Evolutionary conservation across 2,888 invertebrate species (phyloP).

Genomic region (Sminthurides aquaticus): DNA sequence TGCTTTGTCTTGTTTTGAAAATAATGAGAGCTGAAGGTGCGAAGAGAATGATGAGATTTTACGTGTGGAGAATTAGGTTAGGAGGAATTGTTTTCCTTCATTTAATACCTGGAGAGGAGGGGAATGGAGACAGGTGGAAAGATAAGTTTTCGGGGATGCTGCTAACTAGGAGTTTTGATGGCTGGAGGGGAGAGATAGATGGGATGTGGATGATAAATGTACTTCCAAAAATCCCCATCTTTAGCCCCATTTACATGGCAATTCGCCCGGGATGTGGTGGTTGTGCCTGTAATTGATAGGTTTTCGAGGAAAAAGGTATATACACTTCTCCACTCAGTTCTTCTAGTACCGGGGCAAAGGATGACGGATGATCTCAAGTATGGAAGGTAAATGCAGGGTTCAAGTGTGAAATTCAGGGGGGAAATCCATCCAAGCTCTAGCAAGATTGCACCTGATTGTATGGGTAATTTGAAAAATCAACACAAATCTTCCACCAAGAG

Average conservation of each 20-base stretch:
- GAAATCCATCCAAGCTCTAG: neutral
- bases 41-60: neutral
- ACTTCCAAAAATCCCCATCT: neutral
- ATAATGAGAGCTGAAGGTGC: constrained; percentile 7
- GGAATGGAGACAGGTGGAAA: constrained; percentile 1
- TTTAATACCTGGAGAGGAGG: neutral
- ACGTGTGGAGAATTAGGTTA: neutral
- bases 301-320: neutral
- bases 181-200: neutral
- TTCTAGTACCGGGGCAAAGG: too few species aligned
- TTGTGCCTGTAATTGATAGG: constrained; percentile 5
- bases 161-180: constrained; percentile 6
- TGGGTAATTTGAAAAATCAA: neutral
- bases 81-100: neutral
- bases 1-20: constrained; percentile 1
- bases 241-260: constrained; percentile 1
- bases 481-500: too few species aligned
- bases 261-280: neutral
- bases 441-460: neutral
- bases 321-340: too few species aligned
- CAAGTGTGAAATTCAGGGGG: neutral
- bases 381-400: neutral
- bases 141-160: neutral
- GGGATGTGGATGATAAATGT: constrained; percentile 6
- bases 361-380: neutral